These are phyloP conservation scores for Gallinago stenura DNA, from an alignment of 2,797 vertebrate genomes.

Conservation along the genomic window DNA sequence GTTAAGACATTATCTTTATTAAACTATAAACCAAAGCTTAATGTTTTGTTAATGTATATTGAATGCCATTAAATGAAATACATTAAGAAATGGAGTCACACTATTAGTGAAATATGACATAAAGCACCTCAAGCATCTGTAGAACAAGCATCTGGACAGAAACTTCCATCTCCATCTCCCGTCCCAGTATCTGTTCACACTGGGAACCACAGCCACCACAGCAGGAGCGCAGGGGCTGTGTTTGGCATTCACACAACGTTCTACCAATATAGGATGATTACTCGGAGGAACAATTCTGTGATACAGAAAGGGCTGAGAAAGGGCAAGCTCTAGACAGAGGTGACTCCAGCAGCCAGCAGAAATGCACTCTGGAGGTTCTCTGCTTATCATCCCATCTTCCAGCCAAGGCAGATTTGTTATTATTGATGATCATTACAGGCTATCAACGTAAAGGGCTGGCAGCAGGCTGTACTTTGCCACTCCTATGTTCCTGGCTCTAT, in stretches of 20 bases:
- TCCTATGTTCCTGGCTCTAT: neutral
- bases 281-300: neutral
- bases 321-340: neutral
- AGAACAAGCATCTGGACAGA: neutral
- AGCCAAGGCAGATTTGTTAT: neutral
- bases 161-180: neutral
- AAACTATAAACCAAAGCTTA: neutral
- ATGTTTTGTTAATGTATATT: neutral
- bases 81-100: neutral
- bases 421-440: neutral
- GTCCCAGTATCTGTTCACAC: neutral
- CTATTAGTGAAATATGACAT: neutral
- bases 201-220: neutral
- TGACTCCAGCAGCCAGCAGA: neutral
- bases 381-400: neutral
- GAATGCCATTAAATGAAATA: neutral
- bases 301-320: neutral
- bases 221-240: neutral
- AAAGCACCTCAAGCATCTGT: neutral
- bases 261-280: neutral
- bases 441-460: neutral
- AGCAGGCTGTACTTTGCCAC: neutral
- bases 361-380: neutral
- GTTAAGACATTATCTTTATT: conserved; percentile 40
- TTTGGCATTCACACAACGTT: neutral